Percentiles rank a stretch among this genome's conserved stretches.
phyloP scores from a whole-genome alignment of 1,140 invertebrate species.

The Drosophila virilis region DNA sequence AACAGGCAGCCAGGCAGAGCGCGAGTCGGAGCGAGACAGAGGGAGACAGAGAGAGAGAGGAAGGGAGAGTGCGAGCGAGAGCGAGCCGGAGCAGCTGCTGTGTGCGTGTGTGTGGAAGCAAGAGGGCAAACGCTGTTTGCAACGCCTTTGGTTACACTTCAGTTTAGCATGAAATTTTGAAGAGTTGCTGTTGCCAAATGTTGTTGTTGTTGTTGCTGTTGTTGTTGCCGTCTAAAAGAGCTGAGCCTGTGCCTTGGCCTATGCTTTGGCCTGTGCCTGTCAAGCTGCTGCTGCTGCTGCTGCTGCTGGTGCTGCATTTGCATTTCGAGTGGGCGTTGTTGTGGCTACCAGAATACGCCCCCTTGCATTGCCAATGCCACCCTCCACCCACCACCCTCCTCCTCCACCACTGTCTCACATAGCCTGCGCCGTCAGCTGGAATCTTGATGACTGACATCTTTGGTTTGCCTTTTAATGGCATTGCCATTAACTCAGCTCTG shows the following conservation, averaged over 20 bases:
- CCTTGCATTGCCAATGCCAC: neutral
- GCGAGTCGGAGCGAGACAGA: neutral
- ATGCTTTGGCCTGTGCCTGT: constrained; percentile 16
- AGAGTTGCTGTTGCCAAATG: constrained; percentile 67
- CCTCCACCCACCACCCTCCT: neutral
- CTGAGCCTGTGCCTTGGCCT: constrained; percentile 3
- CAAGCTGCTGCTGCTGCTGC: constrained; percentile 12
- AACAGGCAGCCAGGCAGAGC: constrained; percentile 11
- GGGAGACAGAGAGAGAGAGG: constrained; percentile 11
- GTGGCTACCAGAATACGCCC: constrained; percentile 50
- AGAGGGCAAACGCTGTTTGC: constrained; percentile 53
- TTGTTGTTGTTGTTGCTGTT: constrained; percentile 35
- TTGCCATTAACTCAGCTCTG: constrained; percentile 42
- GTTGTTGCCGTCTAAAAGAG: constrained; percentile 10
- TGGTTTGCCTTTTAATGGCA: constrained; percentile 54
- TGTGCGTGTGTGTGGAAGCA: constrained; percentile 2
- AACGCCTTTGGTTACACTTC: constrained; percentile 81
- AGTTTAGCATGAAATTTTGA: constrained; percentile 70
- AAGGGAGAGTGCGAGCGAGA: constrained; percentile 3
- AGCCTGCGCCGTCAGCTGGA: neutral
- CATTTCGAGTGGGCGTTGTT: constrained; percentile 38
- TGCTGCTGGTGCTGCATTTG: constrained; percentile 39
- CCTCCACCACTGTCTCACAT: neutral
- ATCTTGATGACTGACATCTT: constrained; percentile 37
- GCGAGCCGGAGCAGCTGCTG: neutral